Base-by-base conservation (phyloP, 2,888 invertebrate genomes). In the Drosophila meridionalis region DNA sequence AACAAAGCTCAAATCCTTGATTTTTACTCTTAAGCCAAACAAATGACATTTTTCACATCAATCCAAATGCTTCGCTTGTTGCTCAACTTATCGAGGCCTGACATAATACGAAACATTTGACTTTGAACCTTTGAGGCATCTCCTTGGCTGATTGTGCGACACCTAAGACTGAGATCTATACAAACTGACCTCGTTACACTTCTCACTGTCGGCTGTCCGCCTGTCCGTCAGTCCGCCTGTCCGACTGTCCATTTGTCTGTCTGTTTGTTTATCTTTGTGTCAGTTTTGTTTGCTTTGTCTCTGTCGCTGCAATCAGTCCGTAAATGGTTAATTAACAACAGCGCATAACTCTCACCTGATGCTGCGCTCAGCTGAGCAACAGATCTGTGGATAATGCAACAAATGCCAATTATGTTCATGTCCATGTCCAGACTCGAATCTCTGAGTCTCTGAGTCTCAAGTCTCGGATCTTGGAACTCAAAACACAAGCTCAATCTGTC, bases 281-380 rank as follows among this genome's bases (percentile, higher is more conserved):
- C 42, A 50, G 14, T 4, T 8, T 43, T 40, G 43, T 43, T 30
- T 45, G 38, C 20, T 56, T 38, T 62, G 57, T 72, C 47, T 59
- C 47, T 56, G 69, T 50, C 67, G 61, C 68, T 80, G 79, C 87
- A 87, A 83, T 88, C 86, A 82, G 83, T 73, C 85, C 85, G 73
- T 89, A 85, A 85, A 85, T 85, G 85, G 85, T 80, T 85, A 85
- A 85, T 85, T 85, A 89, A 89, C 88, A 85, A 78, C 80, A 84
- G 57, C 85, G 90, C 85, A 89, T 86, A 86, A 86, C 85, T 86
- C 85, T 86, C 85, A 86, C 85, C 85, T 86, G 88, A 71, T 69
- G 72, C 75, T 42, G 52, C 68, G 32, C 68, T 56, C 40, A 42
- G 36, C 63, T 38, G 45, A 48, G 59, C 53, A 50, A 26, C 57